Evolutionary conservation across 2,113 vertebrate genomes (phyloP).

Genomic region (Cheilinus undulatus): DNA sequence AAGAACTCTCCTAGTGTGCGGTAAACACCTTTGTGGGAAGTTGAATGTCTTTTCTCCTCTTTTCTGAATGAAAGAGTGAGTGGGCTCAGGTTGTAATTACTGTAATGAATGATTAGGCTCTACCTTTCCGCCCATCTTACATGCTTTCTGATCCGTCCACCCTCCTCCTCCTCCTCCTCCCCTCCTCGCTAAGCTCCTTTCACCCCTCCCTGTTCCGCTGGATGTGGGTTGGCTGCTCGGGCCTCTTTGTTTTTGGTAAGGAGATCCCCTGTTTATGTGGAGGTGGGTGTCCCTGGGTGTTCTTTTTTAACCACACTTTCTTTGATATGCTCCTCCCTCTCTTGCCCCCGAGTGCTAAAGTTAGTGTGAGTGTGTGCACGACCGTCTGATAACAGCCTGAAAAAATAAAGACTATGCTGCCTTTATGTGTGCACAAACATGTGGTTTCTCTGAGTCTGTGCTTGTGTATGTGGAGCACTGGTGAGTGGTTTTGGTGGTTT

Average conservation of each 20-base stretch:
- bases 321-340: conserved; percentile 70
- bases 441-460: background rate
- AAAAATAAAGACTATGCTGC: background rate
- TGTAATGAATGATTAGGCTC: conserved; percentile 81
- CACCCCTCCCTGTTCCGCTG: conserved; percentile 57
- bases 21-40: conserved; percentile 54
- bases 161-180: background rate
- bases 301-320: conserved; percentile 67
- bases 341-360: conserved; percentile 21
- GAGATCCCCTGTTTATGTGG: conserved; percentile 79
- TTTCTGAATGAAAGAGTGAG: conserved; percentile 78
- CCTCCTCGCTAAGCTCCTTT: conserved; percentile 20
- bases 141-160: conserved; percentile 45
- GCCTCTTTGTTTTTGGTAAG: conserved; percentile 77
- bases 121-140: conserved; percentile 73
- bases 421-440: background rate
- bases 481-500: conserved; percentile 13
- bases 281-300: conserved; percentile 76
- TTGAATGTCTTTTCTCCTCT: conserved; percentile 52
- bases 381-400: conserved; percentile 18
- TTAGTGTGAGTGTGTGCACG: conserved; percentile 20
- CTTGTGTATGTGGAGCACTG: background rate
- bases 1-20: conserved; percentile 38
- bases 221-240: conserved; percentile 61
- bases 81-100: conserved; percentile 81